Base-by-base conservation (phyloP, 2,113 vertebrate genomes). In the Pionites leucogaster region DNA sequence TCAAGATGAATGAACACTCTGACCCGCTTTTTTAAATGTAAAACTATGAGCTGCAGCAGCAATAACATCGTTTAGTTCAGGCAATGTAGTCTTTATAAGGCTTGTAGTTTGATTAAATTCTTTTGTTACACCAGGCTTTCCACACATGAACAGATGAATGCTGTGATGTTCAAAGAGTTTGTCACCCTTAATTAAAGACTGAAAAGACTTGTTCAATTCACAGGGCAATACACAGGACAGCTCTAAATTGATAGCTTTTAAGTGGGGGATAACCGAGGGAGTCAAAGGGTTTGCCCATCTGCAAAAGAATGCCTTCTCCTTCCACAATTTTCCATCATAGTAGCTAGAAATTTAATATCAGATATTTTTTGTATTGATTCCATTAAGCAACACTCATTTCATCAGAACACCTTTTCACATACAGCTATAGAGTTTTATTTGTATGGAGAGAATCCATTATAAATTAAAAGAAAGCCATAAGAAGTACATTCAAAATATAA, bases 1-100 rank as follows among this genome's bases (percentile, higher is more conserved):
- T 99, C 98, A 99, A 98, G 98, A 99, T 98, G 98, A 99, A 99
- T 98, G 98, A 98, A 98, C 96, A 96, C 98, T 98, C 98, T 98
- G 98, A 99, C 98, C 98, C 90, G 95, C 97, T 98, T 98, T 97
- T 97, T 98, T 98, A 97, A 98, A 98, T 98, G 98, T 98, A 98
- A 98, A 98, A 98, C 98, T 97, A 98, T 96, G 97, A 98, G 97
- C 94, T 93, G 82, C 97, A 96, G 93, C 96, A 96, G 97, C 98
- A 98, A 97, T 98, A 98, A 98, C 97, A 98, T 98, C 97, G 97
- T 98, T 98, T 98, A 98, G 97, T 98, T 98, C 97, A 96, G 97
- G 98, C 97, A 96, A 97, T 97, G 98, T 97, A 97, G 98, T 98
- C 98, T 98, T 98, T 98, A 98, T 98, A 98, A 98, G 96, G 94